These are phyloP conservation scores for Podarcis lilfordi DNA, from an alignment of 2,797 vertebrate species.

Conservation along the genomic window DNA sequence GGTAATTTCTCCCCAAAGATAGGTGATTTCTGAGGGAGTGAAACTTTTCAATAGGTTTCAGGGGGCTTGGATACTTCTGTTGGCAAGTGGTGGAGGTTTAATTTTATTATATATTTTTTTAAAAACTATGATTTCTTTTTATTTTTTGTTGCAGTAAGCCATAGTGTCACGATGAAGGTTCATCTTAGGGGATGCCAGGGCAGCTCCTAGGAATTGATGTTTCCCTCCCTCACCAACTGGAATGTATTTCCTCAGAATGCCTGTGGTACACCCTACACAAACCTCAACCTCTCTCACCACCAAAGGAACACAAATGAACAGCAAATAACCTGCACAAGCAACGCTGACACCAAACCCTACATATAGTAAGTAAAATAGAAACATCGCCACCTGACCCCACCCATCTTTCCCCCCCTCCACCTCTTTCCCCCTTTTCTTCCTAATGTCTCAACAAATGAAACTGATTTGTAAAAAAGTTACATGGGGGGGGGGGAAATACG, in stretches of 20 bases:
- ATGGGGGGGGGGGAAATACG: too few relatives aligned
- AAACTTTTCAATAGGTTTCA: not conserved
- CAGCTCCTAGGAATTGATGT: not conserved
- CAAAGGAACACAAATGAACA: too few relatives aligned
- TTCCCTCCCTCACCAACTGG: not conserved
- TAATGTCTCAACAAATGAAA: too few relatives aligned
- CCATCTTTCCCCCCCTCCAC: too few relatives aligned
- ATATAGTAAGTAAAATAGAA: too few relatives aligned
- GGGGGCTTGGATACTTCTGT: not conserved
- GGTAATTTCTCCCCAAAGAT: not conserved
- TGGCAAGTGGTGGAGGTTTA: not conserved
- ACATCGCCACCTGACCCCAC: too few relatives aligned
- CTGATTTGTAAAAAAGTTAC: too few relatives aligned
- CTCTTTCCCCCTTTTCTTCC: too few relatives aligned
- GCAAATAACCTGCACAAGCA: too few relatives aligned
- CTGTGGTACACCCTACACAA: not conserved
- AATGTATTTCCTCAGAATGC: not conserved
- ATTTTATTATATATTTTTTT: not conserved
- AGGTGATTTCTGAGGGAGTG: not conserved
- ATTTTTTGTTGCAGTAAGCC: not conserved
- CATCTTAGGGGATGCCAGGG: not conserved
- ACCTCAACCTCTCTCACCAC: too few relatives aligned
- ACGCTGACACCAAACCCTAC: too few relatives aligned
- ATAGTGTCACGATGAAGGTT: not conserved
- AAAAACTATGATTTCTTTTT: not conserved